Evolutionary conservation across 2,113 vertebrate genomes (phyloP).

Genomic region (Morphnarchus princeps): DNA sequence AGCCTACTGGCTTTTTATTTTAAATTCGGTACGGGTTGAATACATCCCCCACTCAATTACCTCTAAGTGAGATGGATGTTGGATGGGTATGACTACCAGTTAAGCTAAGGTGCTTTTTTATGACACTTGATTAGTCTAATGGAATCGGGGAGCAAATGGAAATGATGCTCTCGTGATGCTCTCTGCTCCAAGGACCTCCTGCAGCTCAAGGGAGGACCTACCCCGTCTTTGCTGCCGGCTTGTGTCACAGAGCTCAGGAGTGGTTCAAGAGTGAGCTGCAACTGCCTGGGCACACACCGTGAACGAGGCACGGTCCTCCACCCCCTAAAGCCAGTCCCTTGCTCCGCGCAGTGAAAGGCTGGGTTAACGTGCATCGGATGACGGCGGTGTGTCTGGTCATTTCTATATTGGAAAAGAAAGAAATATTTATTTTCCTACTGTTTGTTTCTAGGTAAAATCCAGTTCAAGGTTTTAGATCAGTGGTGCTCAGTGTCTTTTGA

Average conservation of each 20-base stretch:
- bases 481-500: not conserved
- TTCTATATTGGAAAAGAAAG: not conserved
- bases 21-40: not conserved
- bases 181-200: not conserved
- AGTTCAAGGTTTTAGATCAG: not conserved
- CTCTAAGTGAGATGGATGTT: not conserved
- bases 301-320: not conserved
- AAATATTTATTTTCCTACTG: not conserved
- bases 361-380: not conserved
- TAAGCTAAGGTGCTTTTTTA: not conserved
- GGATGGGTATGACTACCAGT: not conserved
- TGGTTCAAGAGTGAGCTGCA: not conserved
- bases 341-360: not conserved
- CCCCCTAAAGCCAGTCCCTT: not conserved
- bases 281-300: rapidly evolving
- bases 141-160: not conserved
- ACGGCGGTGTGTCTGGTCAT: not conserved
- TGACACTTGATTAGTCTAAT: not conserved
- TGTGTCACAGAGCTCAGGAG: not conserved
- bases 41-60: not conserved
- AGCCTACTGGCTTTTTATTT: not conserved
- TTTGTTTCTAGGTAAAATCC: not conserved
- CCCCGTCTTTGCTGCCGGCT: not conserved
- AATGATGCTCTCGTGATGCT: not conserved
- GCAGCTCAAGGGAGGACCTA: not conserved